Evolutionary conservation across 2,888 invertebrate genomes (phyloP).

Genomic region (Notocelia uddmanniana): DNA sequence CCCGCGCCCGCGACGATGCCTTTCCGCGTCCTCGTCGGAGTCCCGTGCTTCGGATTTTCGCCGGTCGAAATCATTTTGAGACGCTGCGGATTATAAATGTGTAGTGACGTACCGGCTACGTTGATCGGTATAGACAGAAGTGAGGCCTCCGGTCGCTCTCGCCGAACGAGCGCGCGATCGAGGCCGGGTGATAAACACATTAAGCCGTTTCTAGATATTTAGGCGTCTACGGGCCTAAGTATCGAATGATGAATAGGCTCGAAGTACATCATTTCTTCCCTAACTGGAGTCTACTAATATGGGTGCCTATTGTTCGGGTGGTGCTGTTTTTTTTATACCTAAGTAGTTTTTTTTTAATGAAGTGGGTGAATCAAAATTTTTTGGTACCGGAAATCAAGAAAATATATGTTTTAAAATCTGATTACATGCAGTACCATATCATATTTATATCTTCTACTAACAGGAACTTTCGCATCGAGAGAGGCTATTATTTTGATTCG

Average conservation of each 20-base stretch:
- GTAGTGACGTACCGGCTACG: not conserved
- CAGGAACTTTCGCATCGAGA: slow-evolving; percentile 72
- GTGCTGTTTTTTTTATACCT: slow-evolving; percentile 46
- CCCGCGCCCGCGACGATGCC: too few species aligned
- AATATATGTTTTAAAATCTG: slow-evolving; percentile 55
- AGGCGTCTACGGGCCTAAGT: slow-evolving; percentile 9
- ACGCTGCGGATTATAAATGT: not conserved
- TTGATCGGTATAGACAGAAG: slow-evolving; percentile 14
- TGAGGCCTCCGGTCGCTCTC: slow-evolving; percentile 11
- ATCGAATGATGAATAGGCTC: slow-evolving; percentile 22
- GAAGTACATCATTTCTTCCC: slow-evolving; percentile 35
- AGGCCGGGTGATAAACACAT: not conserved
- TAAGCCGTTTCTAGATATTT: slow-evolving; percentile 36
- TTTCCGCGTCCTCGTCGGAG: too few species aligned
- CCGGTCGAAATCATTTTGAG: slow-evolving; percentile 17
- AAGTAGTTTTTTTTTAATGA: slow-evolving; percentile 44
- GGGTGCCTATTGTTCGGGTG: slow-evolving; percentile 45
- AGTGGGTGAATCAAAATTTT: slow-evolving; percentile 30
- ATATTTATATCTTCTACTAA: slow-evolving; percentile 58
- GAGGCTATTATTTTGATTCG: slow-evolving; percentile 84
- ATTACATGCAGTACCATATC: slow-evolving; percentile 54
- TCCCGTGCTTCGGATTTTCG: not conserved
- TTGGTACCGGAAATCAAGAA: slow-evolving; percentile 45
- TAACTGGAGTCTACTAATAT: slow-evolving; percentile 27
- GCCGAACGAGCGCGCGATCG: slow-evolving; percentile 2